phyloP scores from a whole-genome alignment of 2,113 vertebrate species.

The Henicopernis longicauda region DNA sequence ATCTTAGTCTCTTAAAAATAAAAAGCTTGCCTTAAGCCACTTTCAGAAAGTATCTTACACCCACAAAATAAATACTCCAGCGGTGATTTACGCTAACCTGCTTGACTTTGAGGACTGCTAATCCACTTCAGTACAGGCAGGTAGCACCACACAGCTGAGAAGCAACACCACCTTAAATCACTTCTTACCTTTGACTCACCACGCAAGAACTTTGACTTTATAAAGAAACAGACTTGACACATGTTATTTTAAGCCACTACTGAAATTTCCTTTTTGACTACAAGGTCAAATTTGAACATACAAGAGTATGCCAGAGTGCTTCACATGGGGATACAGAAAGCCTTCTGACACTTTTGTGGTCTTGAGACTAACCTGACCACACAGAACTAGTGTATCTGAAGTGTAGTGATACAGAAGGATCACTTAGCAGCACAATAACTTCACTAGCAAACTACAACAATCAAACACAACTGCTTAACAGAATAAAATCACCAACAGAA shows the following conservation, averaged over 20 bases:
- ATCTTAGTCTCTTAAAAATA: conserved; percentile 21
- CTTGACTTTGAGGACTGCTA: conserved; percentile 36
- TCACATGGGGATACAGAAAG: background rate
- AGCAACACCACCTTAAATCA: background rate
- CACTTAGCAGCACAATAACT: background rate
- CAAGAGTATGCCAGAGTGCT: background rate
- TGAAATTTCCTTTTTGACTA: background rate
- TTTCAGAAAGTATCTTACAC: conserved; percentile 33
- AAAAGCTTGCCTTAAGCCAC: conserved; percentile 48
- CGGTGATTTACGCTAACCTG: background rate
- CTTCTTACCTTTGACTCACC: background rate
- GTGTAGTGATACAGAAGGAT: background rate
- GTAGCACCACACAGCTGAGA: background rate
- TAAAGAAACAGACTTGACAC: background rate
- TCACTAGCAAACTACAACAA: background rate
- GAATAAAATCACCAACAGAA: background rate
- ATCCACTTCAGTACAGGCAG: background rate
- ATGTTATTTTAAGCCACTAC: background rate
- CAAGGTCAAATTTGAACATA: background rate
- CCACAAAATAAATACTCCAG: conserved; percentile 25
- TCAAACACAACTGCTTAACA: background rate
- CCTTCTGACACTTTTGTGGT: background rate
- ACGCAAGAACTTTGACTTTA: background rate
- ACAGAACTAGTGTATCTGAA: background rate
- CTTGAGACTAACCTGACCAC: background rate